A percentile compares a stretch with the other conserved stretches of the same genome.
phyloP scores from a whole-genome alignment of 2,797 vertebrate species.

The Hydrolagus colliei region DNA sequence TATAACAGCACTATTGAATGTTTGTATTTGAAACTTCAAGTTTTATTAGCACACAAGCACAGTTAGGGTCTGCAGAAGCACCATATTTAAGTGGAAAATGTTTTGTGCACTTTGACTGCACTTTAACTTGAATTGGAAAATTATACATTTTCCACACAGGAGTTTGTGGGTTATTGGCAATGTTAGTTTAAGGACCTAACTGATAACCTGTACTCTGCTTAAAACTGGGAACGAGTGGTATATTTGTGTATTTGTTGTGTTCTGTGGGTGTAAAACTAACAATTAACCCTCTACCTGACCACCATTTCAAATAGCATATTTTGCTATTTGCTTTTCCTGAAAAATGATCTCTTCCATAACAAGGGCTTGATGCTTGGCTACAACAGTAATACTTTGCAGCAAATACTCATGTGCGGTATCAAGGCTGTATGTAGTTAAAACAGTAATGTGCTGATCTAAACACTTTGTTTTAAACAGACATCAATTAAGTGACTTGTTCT shows the following conservation, averaged over 20 bases:
- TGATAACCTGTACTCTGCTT: neutral
- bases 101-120: neutral
- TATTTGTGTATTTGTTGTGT: neutral
- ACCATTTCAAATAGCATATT: conserved; percentile 24
- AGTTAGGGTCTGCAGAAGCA: conserved; percentile 12
- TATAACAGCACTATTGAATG: neutral
- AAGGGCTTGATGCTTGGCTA: conserved; percentile 11
- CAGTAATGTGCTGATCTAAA: neutral
- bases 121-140: neutral
- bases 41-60: conserved; percentile 4
- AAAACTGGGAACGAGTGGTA: neutral
- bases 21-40: neutral
- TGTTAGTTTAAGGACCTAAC: neutral
- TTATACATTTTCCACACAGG: conserved; percentile 10
- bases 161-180: neutral
- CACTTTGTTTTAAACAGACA: neutral
- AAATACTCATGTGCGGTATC: conserved; percentile 2
- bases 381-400: neutral
- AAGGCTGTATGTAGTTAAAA: neutral
- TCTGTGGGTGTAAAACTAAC: neutral
- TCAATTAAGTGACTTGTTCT: neutral
- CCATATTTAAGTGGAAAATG: neutral
- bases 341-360: conserved; percentile 31
- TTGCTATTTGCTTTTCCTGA: conserved; percentile 3
- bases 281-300: conserved; percentile 6